Evolutionary conservation across 1,140 invertebrate species (phyloP), one percentile per base, ranked within the genome.

Genomic region (Drosophila sturtevanti): DNA sequence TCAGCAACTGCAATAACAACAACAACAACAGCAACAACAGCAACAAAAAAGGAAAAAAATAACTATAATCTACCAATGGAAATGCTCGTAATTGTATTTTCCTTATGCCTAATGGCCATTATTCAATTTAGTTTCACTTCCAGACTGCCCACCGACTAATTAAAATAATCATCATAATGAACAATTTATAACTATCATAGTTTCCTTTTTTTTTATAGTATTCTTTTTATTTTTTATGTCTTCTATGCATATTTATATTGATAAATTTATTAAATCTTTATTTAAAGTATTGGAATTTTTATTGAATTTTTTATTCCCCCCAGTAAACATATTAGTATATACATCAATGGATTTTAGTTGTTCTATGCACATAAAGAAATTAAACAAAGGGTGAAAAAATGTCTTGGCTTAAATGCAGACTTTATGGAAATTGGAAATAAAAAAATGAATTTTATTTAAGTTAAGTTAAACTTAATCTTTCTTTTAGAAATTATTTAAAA

Each of bases 121-220:
- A 81, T 78, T 81, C 70, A 73, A 62, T 80, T 37, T 71, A 14
- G 16, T 63, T 63, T 61, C 72, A 35, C 41, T 74, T 38, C 31
- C 22, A 55, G 62, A 60, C 65, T 63, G 55, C 37, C 31, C 35
- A 60, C 66, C 51, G 41, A 24, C 61, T 58, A 75, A 66, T 61
- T 66, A 66, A 51, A 74, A 79, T 69, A 70, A 73, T 48, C 16
- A 48, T 21, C 41, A 48, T 48, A 56, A 62, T 65, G 48, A 31
- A 1, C n/a, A 14, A 55, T 18, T 56, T 59, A 44, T 18, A 52
- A 44, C 60, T 38, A 18, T 12, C 35, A 41, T 22, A 21, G 16
- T 27, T 6, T 14, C 14, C 1, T 34, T 5, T 56, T n/a, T 35
- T 21, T 24, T 27, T 54, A 21, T 12, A 24, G 22, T 18, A 31